Conservation (phyloP, 2,888 invertebrate genomes). For the Hymenopus coronatus region DNA sequence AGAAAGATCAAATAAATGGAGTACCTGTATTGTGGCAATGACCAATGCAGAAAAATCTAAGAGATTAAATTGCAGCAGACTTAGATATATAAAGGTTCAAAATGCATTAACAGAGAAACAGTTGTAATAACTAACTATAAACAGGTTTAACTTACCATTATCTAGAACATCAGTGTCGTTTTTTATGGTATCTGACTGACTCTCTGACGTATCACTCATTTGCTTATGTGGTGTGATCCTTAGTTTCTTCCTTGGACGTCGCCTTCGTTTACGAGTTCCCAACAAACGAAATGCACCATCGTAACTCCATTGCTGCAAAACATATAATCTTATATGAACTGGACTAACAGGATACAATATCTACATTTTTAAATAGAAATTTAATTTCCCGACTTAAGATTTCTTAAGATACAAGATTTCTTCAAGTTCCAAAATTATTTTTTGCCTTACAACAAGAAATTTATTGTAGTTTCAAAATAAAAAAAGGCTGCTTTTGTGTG, state of each 20-base stretch:
- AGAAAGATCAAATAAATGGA: too few species aligned
- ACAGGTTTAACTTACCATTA: background rate
- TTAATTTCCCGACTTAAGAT: background rate
- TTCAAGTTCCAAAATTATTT: too few species aligned
- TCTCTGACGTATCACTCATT: background rate
- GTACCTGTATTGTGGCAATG: too few species aligned
- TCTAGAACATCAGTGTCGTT: background rate
- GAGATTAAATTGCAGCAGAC: too few species aligned
- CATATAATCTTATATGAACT: background rate
- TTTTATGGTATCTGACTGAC: background rate
- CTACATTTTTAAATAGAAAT: background rate
- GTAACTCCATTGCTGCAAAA: background rate
- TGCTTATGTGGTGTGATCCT: background rate
- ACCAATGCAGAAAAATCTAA: too few species aligned
- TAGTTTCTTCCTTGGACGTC: background rate
- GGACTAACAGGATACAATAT: background rate
- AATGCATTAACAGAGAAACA: background rate
- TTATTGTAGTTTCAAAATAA: too few species aligned
- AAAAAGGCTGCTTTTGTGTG: too few species aligned
- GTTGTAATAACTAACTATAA: background rate
- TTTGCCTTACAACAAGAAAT: too few species aligned
- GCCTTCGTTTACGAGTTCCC: background rate
- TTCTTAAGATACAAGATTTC: background rate
- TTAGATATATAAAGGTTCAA: background rate
- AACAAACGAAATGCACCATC: background rate